phyloP scores from a whole-genome alignment of 2,113 vertebrate species.

The Ophthalmolycus amberensis region DNA sequence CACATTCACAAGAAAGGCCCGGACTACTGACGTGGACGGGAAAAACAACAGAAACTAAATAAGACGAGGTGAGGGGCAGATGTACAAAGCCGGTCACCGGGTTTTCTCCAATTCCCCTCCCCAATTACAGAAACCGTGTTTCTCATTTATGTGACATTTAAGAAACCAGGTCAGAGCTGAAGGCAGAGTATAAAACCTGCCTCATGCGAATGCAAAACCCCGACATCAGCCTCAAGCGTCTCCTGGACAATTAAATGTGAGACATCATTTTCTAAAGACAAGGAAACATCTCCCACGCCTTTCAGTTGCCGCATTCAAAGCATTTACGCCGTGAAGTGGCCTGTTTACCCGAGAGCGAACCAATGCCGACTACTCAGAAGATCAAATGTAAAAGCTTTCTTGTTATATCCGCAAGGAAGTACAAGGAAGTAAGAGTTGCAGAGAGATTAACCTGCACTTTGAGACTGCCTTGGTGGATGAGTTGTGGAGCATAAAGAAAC shows the following conservation, averaged over 20 bases:
- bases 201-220: constrained; percentile 9
- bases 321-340: not conserved
- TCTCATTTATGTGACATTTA: constrained; percentile 3
- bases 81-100: not conserved
- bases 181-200: not conserved
- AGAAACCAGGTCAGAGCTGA: constrained; percentile 12
- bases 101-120: not conserved
- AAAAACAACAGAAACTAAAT: not conserved
- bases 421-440: not conserved
- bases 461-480: not conserved
- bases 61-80: not conserved
- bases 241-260: not conserved
- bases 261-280: not conserved
- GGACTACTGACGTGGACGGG: not conserved
- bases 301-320: not conserved
- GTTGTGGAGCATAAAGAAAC: not conserved
- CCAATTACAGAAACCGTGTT: constrained; percentile 1
- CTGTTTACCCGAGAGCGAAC: not conserved
- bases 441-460: not conserved
- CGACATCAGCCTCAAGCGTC: not conserved
- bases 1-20: not conserved
- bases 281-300: not conserved
- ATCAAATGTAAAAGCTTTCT: not conserved
- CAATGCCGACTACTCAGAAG: not conserved
- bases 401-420: not conserved